phyloP scores from a whole-genome alignment of 2,888 invertebrate species.

The Esperia sulphurella region DNA sequence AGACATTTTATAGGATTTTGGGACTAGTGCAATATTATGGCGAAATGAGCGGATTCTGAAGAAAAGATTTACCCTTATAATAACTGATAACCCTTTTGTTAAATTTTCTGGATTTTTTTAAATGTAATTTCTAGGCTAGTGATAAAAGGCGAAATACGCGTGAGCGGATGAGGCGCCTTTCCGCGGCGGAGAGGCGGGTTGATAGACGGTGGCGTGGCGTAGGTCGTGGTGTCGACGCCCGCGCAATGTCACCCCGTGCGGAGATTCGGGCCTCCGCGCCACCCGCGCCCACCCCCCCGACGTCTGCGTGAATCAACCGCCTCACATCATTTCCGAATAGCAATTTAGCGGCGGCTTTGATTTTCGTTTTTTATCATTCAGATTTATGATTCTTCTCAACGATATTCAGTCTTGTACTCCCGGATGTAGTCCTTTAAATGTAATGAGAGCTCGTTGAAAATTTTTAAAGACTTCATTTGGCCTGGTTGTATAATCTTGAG shows the following conservation, averaged over 20 bases:
- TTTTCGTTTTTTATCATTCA: slow-evolving; percentile 10
- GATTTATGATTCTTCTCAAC: neutral
- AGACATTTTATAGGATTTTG: too few relatives aligned
- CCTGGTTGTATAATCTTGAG: too few relatives aligned
- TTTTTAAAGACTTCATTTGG: too few relatives aligned
- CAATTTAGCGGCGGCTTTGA: slow-evolving; percentile 37
- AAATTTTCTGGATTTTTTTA: too few relatives aligned
- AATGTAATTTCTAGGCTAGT: too few relatives aligned
- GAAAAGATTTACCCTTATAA: too few relatives aligned
- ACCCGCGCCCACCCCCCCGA: slow-evolving; percentile 20
- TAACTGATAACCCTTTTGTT: too few relatives aligned
- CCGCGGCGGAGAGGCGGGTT: slow-evolving; percentile 31
- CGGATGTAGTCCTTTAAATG: too few relatives aligned
- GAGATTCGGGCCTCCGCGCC: slow-evolving; percentile 46
- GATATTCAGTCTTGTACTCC: neutral
- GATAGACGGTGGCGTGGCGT: slow-evolving; percentile 45
- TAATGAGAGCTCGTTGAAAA: too few relatives aligned
- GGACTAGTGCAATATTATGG: too few relatives aligned
- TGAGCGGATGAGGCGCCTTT: slow-evolving; percentile 9
- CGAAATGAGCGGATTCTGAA: too few relatives aligned
- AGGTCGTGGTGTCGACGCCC: slow-evolving; percentile 69
- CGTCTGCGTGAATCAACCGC: slow-evolving; percentile 33
- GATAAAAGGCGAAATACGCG: neutral
- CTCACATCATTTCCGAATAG: slow-evolving; percentile 57
- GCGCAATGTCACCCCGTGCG: slow-evolving; percentile 71